A percentile compares a stretch with the other conserved stretches of the same genome.
phyloP scores from a whole-genome alignment of 2,113 vertebrate species.

The Vicugna pacos region DNA sequence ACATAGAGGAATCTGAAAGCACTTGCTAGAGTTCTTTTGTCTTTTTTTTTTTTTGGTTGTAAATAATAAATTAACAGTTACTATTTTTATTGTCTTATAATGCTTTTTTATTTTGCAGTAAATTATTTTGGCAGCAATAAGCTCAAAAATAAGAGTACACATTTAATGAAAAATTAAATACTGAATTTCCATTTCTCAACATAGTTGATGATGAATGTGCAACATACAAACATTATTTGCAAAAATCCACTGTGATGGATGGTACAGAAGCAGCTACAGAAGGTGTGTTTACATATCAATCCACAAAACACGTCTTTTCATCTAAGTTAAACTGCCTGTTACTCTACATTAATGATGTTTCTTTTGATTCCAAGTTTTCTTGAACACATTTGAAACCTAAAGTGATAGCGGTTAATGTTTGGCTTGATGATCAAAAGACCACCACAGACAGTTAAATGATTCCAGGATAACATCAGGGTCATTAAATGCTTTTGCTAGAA shows the following conservation, averaged over 20 bases:
- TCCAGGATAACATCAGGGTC: background rate
- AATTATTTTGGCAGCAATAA: constrained; percentile 41
- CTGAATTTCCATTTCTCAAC: constrained; percentile 50
- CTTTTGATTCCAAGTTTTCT: constrained; percentile 28
- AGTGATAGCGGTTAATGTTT: constrained; percentile 6
- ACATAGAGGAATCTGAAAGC: background rate
- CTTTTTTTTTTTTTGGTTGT: background rate
- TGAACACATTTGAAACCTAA: constrained; percentile 36
- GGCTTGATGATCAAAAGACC: constrained; percentile 30
- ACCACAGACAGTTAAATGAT: constrained; percentile 38
- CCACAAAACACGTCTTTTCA: background rate
- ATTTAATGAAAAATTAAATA: constrained; percentile 61
- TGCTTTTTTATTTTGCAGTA: background rate
- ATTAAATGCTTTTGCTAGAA: constrained; percentile 50
- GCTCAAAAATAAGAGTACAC: background rate
- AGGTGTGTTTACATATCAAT: constrained; percentile 3
- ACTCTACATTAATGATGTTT: constrained; percentile 56
- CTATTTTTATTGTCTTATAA: background rate
- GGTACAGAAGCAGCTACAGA: background rate
- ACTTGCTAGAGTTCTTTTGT: background rate
- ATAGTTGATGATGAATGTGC: constrained; percentile 37
- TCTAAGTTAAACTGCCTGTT: constrained; percentile 42
- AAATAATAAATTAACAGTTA: constrained; percentile 43
- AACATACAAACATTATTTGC: constrained; percentile 38
- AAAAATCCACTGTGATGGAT: background rate